Percentiles rank a stretch among this genome's conserved stretches.
phyloP scores from a whole-genome alignment of 2,888 invertebrate genomes.

The Agrilus biguttatus region DNA sequence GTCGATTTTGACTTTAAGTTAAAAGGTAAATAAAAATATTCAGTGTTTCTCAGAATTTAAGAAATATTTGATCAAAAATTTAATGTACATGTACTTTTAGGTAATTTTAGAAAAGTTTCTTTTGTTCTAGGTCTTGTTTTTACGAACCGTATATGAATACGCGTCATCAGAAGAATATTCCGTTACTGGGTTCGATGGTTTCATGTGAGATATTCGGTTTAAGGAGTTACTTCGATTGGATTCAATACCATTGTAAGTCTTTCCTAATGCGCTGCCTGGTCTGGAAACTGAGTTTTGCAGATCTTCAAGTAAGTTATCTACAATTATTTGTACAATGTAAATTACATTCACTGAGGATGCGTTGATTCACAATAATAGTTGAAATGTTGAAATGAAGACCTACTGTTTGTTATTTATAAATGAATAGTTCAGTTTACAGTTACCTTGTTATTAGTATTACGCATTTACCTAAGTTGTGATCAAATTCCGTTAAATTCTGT shows the following conservation, averaged over 20 bases:
- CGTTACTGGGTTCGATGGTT: conserved; percentile 26
- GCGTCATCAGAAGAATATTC: conserved; percentile 29
- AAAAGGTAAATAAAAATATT: not conserved
- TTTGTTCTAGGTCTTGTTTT: not conserved
- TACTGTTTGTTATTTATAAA: no score
- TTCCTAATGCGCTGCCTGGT: conserved; percentile 25
- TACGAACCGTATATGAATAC: conserved; percentile 24
- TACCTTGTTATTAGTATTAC: no score
- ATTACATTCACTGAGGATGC: not conserved
- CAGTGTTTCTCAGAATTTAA: not conserved
- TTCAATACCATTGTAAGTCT: conserved; percentile 15
- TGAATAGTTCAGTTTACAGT: no score
- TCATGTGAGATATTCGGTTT: conserved; percentile 21
- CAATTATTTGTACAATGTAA: conserved; percentile 2
- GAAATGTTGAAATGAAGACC: not conserved
- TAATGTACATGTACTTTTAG: not conserved
- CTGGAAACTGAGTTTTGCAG: conserved; percentile 30
- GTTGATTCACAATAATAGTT: not conserved
- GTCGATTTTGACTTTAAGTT: not conserved
- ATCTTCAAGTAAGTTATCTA: conserved; percentile 30
- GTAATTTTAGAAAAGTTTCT: no score
- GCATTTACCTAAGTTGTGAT: conserved; percentile 27
- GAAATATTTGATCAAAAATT: not conserved
- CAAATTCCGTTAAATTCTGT: conserved; percentile 27
- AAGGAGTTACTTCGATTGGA: conserved; percentile 21